These are phyloP conservation scores for Turdus rufiventris DNA, from an alignment of 2,113 vertebrate genomes.

Conservation along the genomic window DNA sequence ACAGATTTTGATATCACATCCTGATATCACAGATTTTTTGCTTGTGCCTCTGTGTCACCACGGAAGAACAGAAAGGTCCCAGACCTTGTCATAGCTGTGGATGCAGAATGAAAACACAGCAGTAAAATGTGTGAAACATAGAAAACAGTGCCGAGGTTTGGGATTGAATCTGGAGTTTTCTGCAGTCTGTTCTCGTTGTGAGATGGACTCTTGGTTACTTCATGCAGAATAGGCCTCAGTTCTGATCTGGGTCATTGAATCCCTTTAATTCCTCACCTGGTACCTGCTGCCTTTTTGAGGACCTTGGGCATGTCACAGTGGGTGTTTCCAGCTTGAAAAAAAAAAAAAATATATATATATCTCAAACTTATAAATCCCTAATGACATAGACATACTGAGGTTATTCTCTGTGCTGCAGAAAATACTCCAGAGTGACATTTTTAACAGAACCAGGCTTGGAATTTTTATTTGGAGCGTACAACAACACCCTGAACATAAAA, in stretches of 20 bases:
- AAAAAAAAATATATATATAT: not conserved
- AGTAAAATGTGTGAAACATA: fast-evolving
- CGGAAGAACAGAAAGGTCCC: not conserved
- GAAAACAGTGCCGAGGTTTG: not conserved
- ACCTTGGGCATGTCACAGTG: fast-evolving
- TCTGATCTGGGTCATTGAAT: not conserved
- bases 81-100: not conserved
- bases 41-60: not conserved
- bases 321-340: not conserved
- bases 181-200: not conserved
- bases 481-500: not conserved
- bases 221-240: not conserved
- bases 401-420: not conserved
- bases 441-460: not conserved
- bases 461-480: not conserved
- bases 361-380: not conserved
- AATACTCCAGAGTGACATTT: not conserved
- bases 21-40: not conserved
- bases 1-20: not conserved
- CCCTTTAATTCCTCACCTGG: not conserved
- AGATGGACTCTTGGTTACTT: fast-evolving
- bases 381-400: fast-evolving
- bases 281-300: not conserved
- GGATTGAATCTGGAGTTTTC: not conserved
- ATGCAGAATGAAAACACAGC: not conserved